Conservation (phyloP, 2,113 vertebrate species). For the Pygoscelis adeliae region DNA sequence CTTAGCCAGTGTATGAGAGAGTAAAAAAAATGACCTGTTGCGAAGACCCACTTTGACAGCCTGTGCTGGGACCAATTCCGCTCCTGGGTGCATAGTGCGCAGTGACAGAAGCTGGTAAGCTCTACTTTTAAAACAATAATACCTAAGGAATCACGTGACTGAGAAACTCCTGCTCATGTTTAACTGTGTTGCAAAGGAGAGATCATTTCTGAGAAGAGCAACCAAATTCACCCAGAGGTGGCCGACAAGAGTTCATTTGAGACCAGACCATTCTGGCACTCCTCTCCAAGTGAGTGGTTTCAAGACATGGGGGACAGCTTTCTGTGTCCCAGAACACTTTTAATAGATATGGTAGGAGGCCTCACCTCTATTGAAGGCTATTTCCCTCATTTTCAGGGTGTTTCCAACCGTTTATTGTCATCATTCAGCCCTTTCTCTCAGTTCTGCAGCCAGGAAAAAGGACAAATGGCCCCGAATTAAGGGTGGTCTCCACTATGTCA, state of each 20-base stretch:
- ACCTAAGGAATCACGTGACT: neutral
- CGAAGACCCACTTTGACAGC: neutral
- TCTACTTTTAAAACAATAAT: neutral
- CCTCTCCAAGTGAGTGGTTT: accelerated
- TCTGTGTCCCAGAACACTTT: neutral
- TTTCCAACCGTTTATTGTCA: neutral
- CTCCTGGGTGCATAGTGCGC: neutral
- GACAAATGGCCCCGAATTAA: neutral
- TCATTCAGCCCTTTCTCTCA: neutral
- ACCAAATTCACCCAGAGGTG: neutral
- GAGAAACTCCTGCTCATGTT: neutral
- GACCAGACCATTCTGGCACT: neutral
- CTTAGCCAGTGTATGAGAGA: neutral
- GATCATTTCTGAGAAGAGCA: neutral
- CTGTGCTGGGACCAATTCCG: neutral
- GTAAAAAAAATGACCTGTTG: neutral
- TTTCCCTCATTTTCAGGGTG: neutral
- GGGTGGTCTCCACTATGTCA: accelerated
- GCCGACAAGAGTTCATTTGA: neutral
- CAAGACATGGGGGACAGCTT: neutral
- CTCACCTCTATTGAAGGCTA: accelerated
- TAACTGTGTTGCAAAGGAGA: neutral
- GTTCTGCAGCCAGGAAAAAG: neutral
- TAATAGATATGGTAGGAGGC: neutral
- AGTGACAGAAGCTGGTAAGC: neutral